Conservation (phyloP, 2,797 vertebrate species). For the Nasua narica region DNA sequence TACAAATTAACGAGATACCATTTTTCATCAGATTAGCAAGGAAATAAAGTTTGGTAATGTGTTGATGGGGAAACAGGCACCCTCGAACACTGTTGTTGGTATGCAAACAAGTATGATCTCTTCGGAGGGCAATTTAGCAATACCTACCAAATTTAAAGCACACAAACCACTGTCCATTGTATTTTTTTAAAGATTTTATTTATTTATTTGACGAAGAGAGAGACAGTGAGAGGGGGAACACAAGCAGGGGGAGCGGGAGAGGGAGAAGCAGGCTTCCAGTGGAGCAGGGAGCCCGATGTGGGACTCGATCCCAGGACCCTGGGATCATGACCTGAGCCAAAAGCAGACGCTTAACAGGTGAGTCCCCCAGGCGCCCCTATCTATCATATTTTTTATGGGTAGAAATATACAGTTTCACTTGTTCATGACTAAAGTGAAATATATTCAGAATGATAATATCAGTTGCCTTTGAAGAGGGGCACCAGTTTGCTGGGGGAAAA, state of each 20-base stretch:
- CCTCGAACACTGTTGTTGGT: background rate
- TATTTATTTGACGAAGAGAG: no score
- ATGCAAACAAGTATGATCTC: background rate
- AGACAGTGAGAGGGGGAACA: no score
- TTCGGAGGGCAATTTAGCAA: background rate
- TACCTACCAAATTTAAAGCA: background rate
- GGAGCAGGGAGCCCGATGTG: no score
- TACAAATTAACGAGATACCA: background rate
- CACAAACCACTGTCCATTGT: background rate
- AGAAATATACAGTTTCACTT: background rate
- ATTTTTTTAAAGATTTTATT: background rate
- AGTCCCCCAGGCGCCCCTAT: background rate
- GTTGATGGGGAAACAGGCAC: background rate
- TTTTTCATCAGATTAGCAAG: conserved; percentile 3
- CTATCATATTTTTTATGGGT: background rate
- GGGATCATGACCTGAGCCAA: no score
- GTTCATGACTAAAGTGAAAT: background rate
- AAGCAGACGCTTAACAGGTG: no score
- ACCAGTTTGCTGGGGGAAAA: background rate
- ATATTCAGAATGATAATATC: background rate
- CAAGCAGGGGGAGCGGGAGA: no score
- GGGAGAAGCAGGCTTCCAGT: no score
- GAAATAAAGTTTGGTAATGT: background rate
- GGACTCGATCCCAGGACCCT: no score
- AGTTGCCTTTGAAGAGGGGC: background rate